Conservation (phyloP, 92 coral and sea anemone species). For the Scolanthus callimorphus region DNA sequence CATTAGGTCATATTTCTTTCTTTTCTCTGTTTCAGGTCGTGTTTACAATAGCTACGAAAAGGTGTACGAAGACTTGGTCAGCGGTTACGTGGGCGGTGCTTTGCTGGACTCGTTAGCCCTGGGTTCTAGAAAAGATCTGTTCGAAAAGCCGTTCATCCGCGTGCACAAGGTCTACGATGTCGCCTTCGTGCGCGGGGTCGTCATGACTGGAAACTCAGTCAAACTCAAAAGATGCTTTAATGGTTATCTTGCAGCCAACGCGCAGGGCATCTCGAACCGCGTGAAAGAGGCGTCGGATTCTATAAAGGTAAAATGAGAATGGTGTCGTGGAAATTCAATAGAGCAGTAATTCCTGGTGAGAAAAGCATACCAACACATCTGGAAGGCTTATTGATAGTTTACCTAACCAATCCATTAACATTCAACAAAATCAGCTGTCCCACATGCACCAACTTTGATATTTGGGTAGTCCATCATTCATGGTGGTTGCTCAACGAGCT, state of each 20-base stretch:
- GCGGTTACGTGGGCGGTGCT: conserved; percentile 48
- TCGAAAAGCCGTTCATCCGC: conserved; percentile 57
- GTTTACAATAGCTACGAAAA: conserved; percentile 57
- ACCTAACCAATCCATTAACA: too few species aligned
- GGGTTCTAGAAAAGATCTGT: conserved; percentile 63
- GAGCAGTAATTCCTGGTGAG: too few species aligned
- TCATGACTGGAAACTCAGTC: background rate
- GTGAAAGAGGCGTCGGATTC: background rate
- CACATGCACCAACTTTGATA: too few species aligned
- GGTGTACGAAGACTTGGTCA: conserved; percentile 53
- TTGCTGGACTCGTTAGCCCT: conserved; percentile 63
- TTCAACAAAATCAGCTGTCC: too few species aligned
- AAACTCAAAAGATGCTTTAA: background rate
- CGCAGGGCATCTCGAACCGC: background rate
- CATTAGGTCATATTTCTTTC: too few species aligned
- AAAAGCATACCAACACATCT: too few species aligned
- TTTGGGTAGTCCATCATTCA: too few species aligned
- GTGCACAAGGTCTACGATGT: conserved; percentile 8
- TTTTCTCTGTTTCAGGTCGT: conserved; percentile 7
- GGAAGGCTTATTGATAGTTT: too few species aligned
- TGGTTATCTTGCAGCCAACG: background rate
- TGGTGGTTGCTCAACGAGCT: too few species aligned
- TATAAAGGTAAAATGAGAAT: conserved; percentile 4
- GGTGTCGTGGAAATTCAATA: too few species aligned
- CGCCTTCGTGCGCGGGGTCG: background rate